Conservation (phyloP, 2,888 invertebrate species). For the Metalampra italica region DNA sequence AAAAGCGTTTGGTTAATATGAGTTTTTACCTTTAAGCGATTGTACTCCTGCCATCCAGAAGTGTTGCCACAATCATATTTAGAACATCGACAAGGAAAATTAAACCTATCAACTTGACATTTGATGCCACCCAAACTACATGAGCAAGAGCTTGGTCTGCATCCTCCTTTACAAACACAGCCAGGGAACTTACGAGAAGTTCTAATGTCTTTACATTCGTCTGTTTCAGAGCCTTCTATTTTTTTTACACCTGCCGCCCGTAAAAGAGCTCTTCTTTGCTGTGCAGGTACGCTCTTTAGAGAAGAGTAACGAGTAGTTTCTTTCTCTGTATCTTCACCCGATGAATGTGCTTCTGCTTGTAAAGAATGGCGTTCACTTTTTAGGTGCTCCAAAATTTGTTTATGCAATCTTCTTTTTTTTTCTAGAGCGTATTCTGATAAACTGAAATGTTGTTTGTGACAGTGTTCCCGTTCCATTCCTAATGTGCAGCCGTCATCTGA, state of each 20-base stretch:
- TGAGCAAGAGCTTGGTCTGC: conserved; percentile 96
- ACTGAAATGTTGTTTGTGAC: conserved; percentile 86
- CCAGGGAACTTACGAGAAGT: conserved; percentile 96
- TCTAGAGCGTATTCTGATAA: conserved; percentile 93
- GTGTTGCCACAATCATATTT: conserved; percentile 96
- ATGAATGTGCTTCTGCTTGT: conserved; percentile 79
- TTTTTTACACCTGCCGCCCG: conserved; percentile 96
- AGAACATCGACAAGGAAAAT: conserved; percentile 98
- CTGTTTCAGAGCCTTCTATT: conserved; percentile 95
- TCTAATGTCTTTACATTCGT: conserved; percentile 95
- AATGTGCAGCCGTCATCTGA: conserved; percentile 94
- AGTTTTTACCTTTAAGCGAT: conserved; percentile 95
- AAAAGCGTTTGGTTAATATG: conserved; percentile 98
- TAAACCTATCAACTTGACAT: conserved; percentile 97
- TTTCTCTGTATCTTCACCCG: conserved; percentile 90
- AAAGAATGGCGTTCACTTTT: conserved; percentile 82
- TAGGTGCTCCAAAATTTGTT: conserved; percentile 86
- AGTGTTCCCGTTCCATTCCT: conserved; percentile 91
- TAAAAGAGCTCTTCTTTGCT: conserved; percentile 91
- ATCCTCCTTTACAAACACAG: conserved; percentile 94
- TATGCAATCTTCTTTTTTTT: conserved; percentile 91
- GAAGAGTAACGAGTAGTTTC: conserved; percentile 93
- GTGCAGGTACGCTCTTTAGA: conserved; percentile 93
- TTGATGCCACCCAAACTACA: conserved; percentile 97
- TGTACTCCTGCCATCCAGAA: conserved; percentile 96